Percentiles rank a stretch among this genome's conserved stretches.
Conservation (phyloP, 1,140 invertebrate species). For the Luehdorfia chinensis region DNA sequence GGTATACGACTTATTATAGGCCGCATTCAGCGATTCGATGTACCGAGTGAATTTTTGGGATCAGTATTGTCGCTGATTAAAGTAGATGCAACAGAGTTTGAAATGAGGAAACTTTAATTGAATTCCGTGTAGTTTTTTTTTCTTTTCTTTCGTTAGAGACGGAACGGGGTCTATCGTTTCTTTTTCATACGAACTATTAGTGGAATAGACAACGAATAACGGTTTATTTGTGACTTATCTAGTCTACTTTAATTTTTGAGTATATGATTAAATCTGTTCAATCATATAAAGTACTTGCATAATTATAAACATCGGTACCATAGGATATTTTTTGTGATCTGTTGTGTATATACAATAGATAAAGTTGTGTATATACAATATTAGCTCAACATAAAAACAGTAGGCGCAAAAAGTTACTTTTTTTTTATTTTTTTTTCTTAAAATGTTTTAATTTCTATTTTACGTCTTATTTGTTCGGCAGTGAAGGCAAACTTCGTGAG, state of each 20-base stretch:
- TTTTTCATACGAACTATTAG: slow-evolving; percentile 19
- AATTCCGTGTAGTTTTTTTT: slow-evolving; percentile 52
- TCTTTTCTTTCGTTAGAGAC: slow-evolving; percentile 21
- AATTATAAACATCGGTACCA: too few species aligned
- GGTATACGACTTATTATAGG: slow-evolving; percentile 52
- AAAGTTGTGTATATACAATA: too few species aligned
- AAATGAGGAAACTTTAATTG: slow-evolving; percentile 63
- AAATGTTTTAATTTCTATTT: too few species aligned
- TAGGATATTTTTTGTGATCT: too few species aligned
- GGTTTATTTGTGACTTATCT: slow-evolving; percentile 1
- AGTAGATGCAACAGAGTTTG: slow-evolving; percentile 46
- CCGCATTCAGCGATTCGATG: slow-evolving; percentile 50
- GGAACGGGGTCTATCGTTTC: slow-evolving; percentile 22
- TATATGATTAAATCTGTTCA: neutral
- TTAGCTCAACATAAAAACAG: too few species aligned
- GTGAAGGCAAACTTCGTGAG: too few species aligned
- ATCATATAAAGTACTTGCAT: too few species aligned
- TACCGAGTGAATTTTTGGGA: slow-evolving; percentile 47
- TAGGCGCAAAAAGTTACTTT: too few species aligned
- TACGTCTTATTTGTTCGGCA: too few species aligned
- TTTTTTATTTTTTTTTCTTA: too few species aligned
- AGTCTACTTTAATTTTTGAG: neutral
- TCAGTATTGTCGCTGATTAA: slow-evolving; percentile 53
- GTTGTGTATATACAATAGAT: too few species aligned
- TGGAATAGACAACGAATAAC: slow-evolving; percentile 2